Evolutionary conservation across 2,797 vertebrate species (phyloP), one percentile per base, ranked within the genome.

Genomic region (Gila robusta): DNA sequence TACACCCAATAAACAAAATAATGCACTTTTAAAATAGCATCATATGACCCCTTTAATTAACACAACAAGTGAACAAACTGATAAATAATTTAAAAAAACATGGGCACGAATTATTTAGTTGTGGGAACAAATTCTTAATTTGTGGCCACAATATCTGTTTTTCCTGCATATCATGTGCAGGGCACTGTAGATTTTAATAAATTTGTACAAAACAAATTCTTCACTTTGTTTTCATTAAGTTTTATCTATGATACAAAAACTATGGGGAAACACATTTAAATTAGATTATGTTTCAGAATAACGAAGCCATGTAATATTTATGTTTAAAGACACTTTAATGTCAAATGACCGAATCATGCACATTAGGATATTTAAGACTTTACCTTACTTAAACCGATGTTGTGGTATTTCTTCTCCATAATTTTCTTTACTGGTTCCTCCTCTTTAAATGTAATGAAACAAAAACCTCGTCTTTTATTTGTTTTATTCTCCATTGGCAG

Each of bases 401-500:
- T 99, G 93, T 99, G 98, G 91, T 98, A 99, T 92, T 99, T 99
- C 92, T 99, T 99, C 93, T 99, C 98, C 97, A 99, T 99, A 90
- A 99, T 98, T 89, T 94, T 97, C 93, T 99, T 99, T 56, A 99
- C 98, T 44, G 97, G 96, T 14, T 99, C 98, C 87, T 99, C 98
- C 76, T 99, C 98, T 93, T 97, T 98, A 93, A 99, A 99, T 3
- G 98, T 99, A 91, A 99, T 98, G 93, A 99, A 99, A 94, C 98
- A 99, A 95, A 99, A 99, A 32, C 98, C 98, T 93, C 98, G 96
- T 62, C 98, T 96, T 93, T 99, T 99, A 93, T 99, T 99, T 17
- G 98, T 98, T 95, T 99, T 99, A 93, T 97, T 99, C 93, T 99
- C 98, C 98, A 99, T 99, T 84, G 98, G 98, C 64, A 99, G 97